Base-by-base conservation (phyloP, 1,140 invertebrate genomes). In the Helicoverpa zea region DNA sequence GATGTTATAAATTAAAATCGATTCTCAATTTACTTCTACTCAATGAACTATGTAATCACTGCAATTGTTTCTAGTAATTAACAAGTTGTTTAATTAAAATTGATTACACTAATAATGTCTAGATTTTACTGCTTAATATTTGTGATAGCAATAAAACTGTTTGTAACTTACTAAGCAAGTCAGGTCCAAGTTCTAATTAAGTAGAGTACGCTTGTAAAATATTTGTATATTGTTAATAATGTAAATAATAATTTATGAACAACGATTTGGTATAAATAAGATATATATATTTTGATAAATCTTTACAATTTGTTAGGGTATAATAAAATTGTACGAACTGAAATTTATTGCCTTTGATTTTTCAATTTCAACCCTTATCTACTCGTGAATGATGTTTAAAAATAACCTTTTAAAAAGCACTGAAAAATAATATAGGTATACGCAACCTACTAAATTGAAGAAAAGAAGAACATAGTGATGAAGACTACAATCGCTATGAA, bases 221-320 rank as follows among this genome's bases (percentile, higher is more conserved):
- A 73, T 80, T 77, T 81, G 82, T 80, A 80, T 73, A 83, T 83
- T 77, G 82, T 83, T 83, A 64, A 70, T 49, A 51, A 59, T 83
- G 72, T 83, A 80, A 81, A 80, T 81, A 84, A 84, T 89, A 86
- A 89, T 88, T 90, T 90, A 90, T 89, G 74, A 63, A 61, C n/a
- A 23, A 30, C 73, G 7, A 75, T 75, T 61, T 75, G 35, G 43
- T 64, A 54, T 52, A 66, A 70, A 61, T 30, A 13, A 11, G 51
- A 43, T 43, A 66, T 66, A 74, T 80, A 73, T 73, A 80, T 74
- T 74, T 80, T 80, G 66, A 73, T 72, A 75, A 29, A 61, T 47
- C 43, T 79, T 79, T 79, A 79, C 77, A 51, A 49, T 47, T 58
- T 72, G 77, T 79, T 70, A 79, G 52, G 12, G 66, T 70, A 79